Evolutionary conservation across 2,113 vertebrate genomes (phyloP).

Genomic region (Helogale parvula): DNA sequence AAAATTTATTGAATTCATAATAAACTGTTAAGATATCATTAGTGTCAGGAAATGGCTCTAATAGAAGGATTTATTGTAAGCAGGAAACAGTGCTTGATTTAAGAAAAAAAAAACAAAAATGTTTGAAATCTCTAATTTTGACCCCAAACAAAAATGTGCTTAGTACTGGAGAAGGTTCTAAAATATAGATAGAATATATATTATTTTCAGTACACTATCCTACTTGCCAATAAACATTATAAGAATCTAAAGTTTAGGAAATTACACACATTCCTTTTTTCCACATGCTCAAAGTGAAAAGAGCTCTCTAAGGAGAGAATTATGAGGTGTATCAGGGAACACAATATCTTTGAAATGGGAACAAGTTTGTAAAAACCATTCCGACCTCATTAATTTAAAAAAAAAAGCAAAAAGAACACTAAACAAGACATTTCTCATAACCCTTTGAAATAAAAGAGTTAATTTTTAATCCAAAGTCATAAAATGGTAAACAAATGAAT

Average conservation of each 20-base stretch:
- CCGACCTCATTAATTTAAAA: not conserved
- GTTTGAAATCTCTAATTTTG: slow-evolving; percentile 23
- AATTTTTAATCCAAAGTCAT: not conserved
- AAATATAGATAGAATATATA: not conserved
- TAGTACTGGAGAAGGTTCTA: not conserved
- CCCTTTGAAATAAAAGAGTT: not conserved
- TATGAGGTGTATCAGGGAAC: not conserved
- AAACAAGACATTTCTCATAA: not conserved
- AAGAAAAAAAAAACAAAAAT: not conserved
- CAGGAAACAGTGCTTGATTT: not conserved
- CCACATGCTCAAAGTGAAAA: not conserved
- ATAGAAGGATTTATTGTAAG: not conserved
- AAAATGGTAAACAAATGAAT: not conserved
- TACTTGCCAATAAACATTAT: slow-evolving; percentile 13
- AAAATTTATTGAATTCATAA: slow-evolving; percentile 26
- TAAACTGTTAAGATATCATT: slow-evolving; percentile 2
- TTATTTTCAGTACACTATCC: not conserved
- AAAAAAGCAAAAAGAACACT: not conserved
- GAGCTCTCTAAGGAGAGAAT: not conserved
- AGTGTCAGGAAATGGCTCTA: not conserved
- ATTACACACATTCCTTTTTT: not conserved
- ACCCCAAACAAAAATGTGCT: slow-evolving; percentile 35
- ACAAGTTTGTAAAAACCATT: not conserved
- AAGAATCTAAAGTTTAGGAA: not conserved
- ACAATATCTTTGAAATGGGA: slow-evolving; percentile 23